Evolutionary conservation across 2,113 vertebrate species (phyloP).

Genomic region (Scytalopus superciliaris): DNA sequence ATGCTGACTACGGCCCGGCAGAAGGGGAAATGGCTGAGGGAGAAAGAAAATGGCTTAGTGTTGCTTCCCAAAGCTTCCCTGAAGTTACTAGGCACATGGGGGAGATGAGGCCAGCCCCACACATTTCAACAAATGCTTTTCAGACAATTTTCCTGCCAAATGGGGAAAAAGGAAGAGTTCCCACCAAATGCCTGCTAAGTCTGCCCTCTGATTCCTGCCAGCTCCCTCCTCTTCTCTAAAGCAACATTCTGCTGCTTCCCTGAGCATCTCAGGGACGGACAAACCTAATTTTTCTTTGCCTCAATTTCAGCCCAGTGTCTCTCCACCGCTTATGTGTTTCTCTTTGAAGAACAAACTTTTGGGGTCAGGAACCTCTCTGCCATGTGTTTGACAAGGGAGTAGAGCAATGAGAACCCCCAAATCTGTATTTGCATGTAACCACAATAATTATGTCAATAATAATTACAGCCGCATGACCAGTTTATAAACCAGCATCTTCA

Average conservation of each 20-base stretch:
- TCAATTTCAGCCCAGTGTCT: not conserved
- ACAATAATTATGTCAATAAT: not conserved
- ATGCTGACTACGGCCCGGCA: not conserved
- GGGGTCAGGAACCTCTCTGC: not conserved
- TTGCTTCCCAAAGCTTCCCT: not conserved
- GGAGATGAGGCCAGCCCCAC: not conserved
- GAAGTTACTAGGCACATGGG: slow-evolving; percentile 38
- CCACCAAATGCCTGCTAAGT: not conserved
- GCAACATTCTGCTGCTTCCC: not conserved
- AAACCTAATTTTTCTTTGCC: not conserved
- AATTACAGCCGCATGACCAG: not conserved
- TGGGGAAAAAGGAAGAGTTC: not conserved
- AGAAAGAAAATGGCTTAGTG: not conserved
- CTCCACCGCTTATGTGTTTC: not conserved
- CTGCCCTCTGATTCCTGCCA: not conserved
- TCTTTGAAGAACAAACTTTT: not conserved
- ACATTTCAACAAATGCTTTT: not conserved
- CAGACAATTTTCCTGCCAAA: not conserved
- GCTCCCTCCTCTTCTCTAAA: not conserved
- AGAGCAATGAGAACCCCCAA: not conserved
- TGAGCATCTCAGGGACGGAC: not conserved
- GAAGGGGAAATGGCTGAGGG: not conserved
- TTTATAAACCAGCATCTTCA: not conserved
- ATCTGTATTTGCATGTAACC: accelerated
- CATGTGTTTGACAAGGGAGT: not conserved